A percentile compares a stretch with the other conserved stretches of the same genome.
Conservation (phyloP, 1,140 invertebrate genomes). For the Centruroides vittatus region DNA sequence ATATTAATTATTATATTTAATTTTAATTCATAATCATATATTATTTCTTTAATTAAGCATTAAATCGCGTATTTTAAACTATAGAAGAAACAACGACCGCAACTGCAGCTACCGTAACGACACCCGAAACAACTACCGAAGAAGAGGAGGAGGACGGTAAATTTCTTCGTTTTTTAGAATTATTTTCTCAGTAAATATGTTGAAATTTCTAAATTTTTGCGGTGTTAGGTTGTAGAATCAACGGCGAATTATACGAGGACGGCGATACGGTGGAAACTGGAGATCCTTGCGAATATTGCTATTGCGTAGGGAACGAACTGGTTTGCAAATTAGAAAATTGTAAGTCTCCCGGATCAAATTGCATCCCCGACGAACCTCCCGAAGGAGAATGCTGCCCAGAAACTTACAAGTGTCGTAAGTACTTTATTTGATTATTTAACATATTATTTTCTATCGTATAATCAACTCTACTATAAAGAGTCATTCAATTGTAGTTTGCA, state of each 20-base stretch:
- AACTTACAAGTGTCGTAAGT: conserved; percentile 52
- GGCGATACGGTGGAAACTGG: neutral
- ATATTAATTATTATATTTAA: too few species aligned
- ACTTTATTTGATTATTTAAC: neutral
- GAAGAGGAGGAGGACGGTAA: neutral
- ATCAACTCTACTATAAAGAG: too few species aligned
- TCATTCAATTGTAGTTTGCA: too few species aligned
- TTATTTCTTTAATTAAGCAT: too few species aligned
- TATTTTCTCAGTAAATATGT: neutral
- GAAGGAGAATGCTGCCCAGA: conserved; percentile 75
- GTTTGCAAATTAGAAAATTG: conserved; percentile 85
- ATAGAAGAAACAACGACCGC: neutral
- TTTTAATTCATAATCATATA: too few species aligned
- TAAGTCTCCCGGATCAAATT: conserved; percentile 66
- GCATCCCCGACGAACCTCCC: conserved; percentile 53
- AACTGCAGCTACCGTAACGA: neutral
- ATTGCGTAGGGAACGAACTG: conserved; percentile 42
- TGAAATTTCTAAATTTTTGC: neutral
- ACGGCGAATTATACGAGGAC: conserved; percentile 1
- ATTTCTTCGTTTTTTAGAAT: neutral
- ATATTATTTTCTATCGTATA: too few species aligned
- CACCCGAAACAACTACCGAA: neutral
- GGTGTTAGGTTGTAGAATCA: neutral
- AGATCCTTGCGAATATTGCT: conserved; percentile 1
- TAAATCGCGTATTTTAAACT: neutral